A percentile compares a stretch with the other conserved stretches of the same genome.
phyloP scores from a whole-genome alignment of 2,113 vertebrate genomes.

The Conger conger region DNA sequence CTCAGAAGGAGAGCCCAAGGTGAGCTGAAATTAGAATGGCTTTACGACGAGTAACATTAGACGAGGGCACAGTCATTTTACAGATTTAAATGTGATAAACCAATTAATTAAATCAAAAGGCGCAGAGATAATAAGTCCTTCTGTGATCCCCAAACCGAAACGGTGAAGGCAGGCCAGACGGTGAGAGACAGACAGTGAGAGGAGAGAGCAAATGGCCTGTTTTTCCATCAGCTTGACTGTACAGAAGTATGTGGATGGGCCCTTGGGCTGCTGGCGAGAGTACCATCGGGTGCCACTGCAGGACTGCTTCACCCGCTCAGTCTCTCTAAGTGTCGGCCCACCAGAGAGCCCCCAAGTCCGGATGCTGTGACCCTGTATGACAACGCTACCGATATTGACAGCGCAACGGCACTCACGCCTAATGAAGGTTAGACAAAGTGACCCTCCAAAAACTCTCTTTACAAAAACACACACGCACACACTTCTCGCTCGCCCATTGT shows the following conservation, averaged over 20 bases:
- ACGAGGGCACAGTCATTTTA: background rate
- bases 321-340: background rate
- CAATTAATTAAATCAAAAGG: background rate
- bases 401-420: conserved; percentile 16
- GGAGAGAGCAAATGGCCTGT: background rate
- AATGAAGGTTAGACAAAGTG: conserved; percentile 36
- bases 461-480: conserved; percentile 27
- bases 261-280: conserved; percentile 20
- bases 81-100: background rate
- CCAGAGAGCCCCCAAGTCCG: background rate
- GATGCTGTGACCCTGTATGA: background rate
- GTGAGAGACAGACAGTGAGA: background rate
- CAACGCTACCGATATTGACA: background rate
- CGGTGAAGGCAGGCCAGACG: background rate
- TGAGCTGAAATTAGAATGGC: background rate
- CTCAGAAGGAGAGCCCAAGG: background rate
- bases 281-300: conserved; percentile 27
- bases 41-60: background rate
- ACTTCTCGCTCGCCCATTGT: conserved; percentile 34
- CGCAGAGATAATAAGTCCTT: background rate
- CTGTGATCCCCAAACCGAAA: background rate
- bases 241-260: background rate
- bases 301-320: background rate
- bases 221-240: background rate
- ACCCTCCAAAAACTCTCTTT: conserved; percentile 21